Percentiles rank a stretch among this genome's conserved stretches.
Conservation (phyloP, 2,113 vertebrate species). For the Chamaetylas fuelleborni region DNA sequence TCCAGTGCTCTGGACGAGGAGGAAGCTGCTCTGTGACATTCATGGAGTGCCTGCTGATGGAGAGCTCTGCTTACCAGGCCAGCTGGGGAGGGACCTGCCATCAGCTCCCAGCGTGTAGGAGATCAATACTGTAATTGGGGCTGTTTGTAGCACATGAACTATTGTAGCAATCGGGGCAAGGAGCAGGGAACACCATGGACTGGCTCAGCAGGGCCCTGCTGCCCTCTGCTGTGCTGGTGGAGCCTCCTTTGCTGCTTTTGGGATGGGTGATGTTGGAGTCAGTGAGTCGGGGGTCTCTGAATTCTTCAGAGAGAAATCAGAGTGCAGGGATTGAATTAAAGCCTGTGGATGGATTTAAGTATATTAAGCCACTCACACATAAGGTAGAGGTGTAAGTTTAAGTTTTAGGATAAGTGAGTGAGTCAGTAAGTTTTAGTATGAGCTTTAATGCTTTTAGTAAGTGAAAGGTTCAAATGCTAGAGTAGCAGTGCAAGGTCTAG, state of each 20-base stretch:
- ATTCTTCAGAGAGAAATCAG: no score
- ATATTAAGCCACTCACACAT: no score
- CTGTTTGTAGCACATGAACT: slow-evolving; percentile 42
- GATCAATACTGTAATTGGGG: slow-evolving; percentile 47
- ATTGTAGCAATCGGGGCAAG: background rate
- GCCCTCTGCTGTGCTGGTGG: background rate
- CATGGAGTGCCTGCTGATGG: slow-evolving; percentile 13
- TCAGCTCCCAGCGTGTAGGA: background rate
- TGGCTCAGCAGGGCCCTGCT: background rate
- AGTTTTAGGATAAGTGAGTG: no score
- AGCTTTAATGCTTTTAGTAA: no score
- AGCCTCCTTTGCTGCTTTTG: background rate
- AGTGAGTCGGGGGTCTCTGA: no score
- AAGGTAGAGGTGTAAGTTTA: no score
- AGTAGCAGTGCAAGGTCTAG: no score
- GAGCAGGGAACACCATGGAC: fast-evolving
- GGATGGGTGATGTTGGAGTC: no score
- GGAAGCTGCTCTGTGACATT: background rate
- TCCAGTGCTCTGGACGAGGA: fast-evolving
- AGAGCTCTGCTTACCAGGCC: slow-evolving; percentile 3
- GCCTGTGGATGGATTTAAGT: no score
- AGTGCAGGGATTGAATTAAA: no score
- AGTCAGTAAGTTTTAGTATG: no score
- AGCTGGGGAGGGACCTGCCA: background rate
- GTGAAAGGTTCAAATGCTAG: no score